Conservation (phyloP, 2,888 invertebrate species). For the Eristalis intricaria region DNA sequence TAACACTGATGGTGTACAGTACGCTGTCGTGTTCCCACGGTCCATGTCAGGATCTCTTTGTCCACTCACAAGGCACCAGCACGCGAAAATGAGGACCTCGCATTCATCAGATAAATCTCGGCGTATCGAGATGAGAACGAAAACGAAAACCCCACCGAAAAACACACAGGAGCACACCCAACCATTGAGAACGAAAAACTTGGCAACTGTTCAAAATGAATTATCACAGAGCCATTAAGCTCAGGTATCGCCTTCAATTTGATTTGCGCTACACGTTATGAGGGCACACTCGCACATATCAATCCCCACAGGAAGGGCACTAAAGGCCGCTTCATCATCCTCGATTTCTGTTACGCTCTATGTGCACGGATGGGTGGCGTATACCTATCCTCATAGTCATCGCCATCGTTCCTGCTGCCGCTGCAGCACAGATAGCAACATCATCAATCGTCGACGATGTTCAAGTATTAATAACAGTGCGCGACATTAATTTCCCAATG, state of each 20-base stretch:
- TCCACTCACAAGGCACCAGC: neutral
- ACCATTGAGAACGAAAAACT: slow-evolving; percentile 53
- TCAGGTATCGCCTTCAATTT: slow-evolving; percentile 62
- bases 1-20: neutral
- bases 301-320: slow-evolving; percentile 1
- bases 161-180: slow-evolving; percentile 10
- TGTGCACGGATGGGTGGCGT: slow-evolving; percentile 2
- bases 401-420: slow-evolving; percentile 1
- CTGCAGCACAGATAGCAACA: slow-evolving; percentile 34
- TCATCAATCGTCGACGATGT: slow-evolving; percentile 55
- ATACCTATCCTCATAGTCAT: slow-evolving; percentile 4
- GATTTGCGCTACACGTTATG: slow-evolving; percentile 39
- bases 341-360: neutral
- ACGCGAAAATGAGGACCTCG: slow-evolving; percentile 15
- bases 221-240: slow-evolving; percentile 60
- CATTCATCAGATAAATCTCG: neutral
- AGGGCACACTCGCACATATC: neutral
- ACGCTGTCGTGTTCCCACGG: neutral
- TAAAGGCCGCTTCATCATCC: slow-evolving; percentile 1
- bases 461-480: slow-evolving; percentile 57
- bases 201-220: slow-evolving; percentile 66
- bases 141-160: neutral
- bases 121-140: neutral
- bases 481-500: slow-evolving; percentile 57
- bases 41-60: neutral